Base-by-base conservation (phyloP, 2,888 invertebrate genomes). In the Drosophila nigritarsus region DNA sequence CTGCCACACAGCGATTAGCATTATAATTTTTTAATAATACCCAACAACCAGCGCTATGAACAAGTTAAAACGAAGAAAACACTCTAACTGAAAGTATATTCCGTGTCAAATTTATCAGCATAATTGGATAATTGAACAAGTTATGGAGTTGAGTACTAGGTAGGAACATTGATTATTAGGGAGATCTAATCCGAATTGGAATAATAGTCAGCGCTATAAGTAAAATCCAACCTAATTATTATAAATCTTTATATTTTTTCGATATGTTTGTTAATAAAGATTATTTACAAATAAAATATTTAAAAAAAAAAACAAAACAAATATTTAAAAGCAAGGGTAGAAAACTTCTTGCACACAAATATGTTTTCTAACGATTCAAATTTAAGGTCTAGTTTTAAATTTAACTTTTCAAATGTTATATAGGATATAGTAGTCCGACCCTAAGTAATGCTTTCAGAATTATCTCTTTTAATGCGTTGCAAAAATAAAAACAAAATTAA, bases 11-110 rank as follows among this genome's bases (percentile, higher is more conserved):
- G 50, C 36, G 54, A 51, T 38, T 56, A 49, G 64, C 79, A 62
- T 63, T 66, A 63, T 74, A 89, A 87, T 80, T 84, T 66, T 60
- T 60, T 62, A 88, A 83, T 73, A 40, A 9, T n/a, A 24, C 0
- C 18, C 11, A 63, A 65, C n/a, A 54, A 32, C 4, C 63, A 65
- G 13, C 45, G 56, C 24, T 49, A 38, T 20, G 32, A 15, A 11
- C 42, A 51, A 30, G 36, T n/a, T 27, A 3, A 18, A 8, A 2
- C 18, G 11, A 36, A 18, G 5, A 1, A 11, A 36, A 36, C 20
- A 6, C 34, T 34, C 15, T 24, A 24, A 15, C 30, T 24, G 68
- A 55, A 56, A 51, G 60, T 32, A 2, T 51, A 29, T 50, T 9
- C 3, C 11, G 65, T 42, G 20, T 3, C 13, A 20, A 13, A 20